Conservation (phyloP, 2,113 vertebrate genomes). For the Aleadryas rufinucha region DNA sequence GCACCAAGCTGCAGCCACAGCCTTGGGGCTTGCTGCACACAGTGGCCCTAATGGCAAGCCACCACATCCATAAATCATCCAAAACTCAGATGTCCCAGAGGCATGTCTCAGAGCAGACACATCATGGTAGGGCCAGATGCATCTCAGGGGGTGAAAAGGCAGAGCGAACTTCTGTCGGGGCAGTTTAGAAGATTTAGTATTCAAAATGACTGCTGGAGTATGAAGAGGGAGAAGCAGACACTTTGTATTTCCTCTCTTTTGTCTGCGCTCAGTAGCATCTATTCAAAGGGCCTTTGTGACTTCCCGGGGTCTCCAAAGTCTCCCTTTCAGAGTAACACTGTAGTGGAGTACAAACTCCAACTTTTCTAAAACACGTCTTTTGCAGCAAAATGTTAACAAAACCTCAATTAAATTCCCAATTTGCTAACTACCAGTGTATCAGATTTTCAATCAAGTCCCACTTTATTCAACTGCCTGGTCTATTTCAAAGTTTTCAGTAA, state of each 20-base stretch:
- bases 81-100: accelerated
- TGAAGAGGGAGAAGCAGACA: background rate
- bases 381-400: background rate
- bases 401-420: constrained; percentile 14
- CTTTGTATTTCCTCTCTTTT: background rate
- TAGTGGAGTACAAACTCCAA: background rate
- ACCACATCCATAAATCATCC: background rate
- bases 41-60: background rate
- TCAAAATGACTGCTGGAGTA: background rate
- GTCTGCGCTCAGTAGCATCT: background rate
- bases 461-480: background rate
- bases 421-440: constrained; percentile 1
- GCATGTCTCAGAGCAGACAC: background rate
- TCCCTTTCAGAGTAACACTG: background rate
- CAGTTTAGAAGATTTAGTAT: background rate
- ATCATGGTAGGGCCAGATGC: accelerated
- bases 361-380: background rate
- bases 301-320: background rate
- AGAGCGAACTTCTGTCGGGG: background rate
- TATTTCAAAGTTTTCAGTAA: background rate
- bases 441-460: background rate
- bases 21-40: background rate
- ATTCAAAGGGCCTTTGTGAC: background rate
- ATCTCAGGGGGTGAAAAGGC: background rate
- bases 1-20: background rate